A percentile compares a stretch with the other conserved stretches of the same genome.
Conservation (phyloP, 2,113 vertebrate genomes). For the Otolemur garnettii region DNA sequence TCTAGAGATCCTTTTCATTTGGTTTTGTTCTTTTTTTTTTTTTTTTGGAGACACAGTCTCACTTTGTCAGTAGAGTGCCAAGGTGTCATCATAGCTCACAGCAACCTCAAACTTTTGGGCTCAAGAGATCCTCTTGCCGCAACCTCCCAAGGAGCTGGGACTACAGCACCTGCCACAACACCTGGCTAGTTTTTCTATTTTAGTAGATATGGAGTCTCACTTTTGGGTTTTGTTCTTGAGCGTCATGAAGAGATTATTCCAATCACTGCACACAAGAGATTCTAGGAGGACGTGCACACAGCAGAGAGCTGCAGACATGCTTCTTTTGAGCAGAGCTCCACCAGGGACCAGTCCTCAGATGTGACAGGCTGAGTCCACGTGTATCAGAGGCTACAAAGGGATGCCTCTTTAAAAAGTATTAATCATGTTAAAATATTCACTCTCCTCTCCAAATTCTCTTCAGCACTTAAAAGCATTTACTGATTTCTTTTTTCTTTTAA, state of each 20-base stretch:
- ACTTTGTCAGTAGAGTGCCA: too few relatives aligned
- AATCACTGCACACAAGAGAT: accelerated
- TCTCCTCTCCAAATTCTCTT: constrained; percentile 5
- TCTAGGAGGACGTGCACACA: accelerated
- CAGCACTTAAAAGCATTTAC: background rate
- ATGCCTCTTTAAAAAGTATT: background rate
- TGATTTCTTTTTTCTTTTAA: background rate
- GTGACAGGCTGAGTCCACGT: background rate
- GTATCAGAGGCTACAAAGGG: background rate
- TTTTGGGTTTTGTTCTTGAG: background rate
- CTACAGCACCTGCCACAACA: too few relatives aligned
- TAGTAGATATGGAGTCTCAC: too few relatives aligned
- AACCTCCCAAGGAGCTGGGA: too few relatives aligned
- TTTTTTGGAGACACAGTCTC: too few relatives aligned
- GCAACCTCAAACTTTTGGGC: too few relatives aligned
- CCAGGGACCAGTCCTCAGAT: constrained; percentile 10
- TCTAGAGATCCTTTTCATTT: background rate
- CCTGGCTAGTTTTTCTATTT: too few relatives aligned
- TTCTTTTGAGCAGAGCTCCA: background rate
- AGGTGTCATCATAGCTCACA: too few relatives aligned
- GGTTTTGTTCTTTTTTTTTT: background rate
- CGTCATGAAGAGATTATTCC: background rate
- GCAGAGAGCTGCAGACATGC: accelerated
- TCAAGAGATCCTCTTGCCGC: too few relatives aligned
- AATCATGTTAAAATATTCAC: background rate